Evolutionary conservation across 2,797 vertebrate species (phyloP).

Genomic region (Erithacus rubecula): DNA sequence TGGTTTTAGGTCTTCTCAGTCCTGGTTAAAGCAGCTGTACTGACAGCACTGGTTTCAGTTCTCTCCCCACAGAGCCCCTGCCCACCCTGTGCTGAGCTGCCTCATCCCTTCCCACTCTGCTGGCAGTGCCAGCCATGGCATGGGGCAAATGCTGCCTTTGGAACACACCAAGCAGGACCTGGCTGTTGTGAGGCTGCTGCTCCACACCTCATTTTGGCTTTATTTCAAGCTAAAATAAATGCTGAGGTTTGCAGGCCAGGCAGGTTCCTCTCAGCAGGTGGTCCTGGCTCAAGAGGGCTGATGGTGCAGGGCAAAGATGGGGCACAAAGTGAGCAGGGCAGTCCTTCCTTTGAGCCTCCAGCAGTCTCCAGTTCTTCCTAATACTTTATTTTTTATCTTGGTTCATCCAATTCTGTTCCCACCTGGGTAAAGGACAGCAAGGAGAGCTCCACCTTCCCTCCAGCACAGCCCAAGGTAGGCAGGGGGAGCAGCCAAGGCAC

Average conservation of each 20-base stretch:
- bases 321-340: not conserved
- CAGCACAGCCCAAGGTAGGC: not conserved
- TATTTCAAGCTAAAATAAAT: not conserved
- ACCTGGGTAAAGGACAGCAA: not conserved
- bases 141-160: fast-evolving
- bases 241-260: not conserved
- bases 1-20: not conserved
- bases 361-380: not conserved
- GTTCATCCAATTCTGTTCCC: not conserved
- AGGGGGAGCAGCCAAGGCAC: not conserved
- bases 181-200: not conserved
- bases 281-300: not conserved
- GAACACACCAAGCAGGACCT: not conserved
- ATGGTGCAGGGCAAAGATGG: fast-evolving
- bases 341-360: not conserved
- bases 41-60: not conserved
- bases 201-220: not conserved
- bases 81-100: not conserved
- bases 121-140: not conserved
- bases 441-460: not conserved
- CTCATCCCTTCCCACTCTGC: not conserved
- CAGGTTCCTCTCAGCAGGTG: fast-evolving
- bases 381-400: not conserved
- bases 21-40: not conserved
- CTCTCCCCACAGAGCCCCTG: not conserved